phyloP scores from a whole-genome alignment of 2,888 invertebrate genomes.

The Gnatocerus cornutus region DNA sequence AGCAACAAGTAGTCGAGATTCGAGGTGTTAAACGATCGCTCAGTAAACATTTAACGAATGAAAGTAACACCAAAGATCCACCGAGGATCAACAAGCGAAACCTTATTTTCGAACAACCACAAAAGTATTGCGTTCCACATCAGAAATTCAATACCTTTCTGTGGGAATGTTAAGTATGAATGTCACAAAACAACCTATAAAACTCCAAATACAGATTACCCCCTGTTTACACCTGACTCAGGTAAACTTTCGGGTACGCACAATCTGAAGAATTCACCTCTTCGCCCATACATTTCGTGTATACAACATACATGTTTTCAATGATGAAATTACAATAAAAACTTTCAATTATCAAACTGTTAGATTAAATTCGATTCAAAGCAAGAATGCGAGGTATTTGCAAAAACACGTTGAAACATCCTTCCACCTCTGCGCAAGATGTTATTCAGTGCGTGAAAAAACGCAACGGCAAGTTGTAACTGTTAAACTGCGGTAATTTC shows the following conservation, averaged over 20 bases:
- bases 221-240: constrained; percentile 32
- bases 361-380: too few relatives aligned
- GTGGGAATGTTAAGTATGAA: constrained; percentile 23
- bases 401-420: too few relatives aligned
- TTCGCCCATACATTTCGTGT: too few relatives aligned
- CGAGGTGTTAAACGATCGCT: constrained; percentile 28
- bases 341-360: too few relatives aligned
- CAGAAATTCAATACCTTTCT: constrained; percentile 25
- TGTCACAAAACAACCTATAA: constrained; percentile 24
- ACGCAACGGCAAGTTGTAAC: too few relatives aligned
- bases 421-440: too few relatives aligned
- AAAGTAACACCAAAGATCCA: constrained; percentile 12
- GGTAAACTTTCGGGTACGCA: constrained; percentile 14
- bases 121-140: constrained; percentile 28
- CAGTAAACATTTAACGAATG: constrained; percentile 11
- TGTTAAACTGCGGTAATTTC: too few relatives aligned
- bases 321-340: not conserved
- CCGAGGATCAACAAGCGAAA: constrained; percentile 24
- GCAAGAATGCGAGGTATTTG: not conserved
- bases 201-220: constrained; percentile 21
- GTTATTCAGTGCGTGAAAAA: too few relatives aligned
- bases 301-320: too few relatives aligned
- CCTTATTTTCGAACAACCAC: constrained; percentile 14
- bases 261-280: constrained; percentile 13
- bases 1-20: constrained; percentile 41